Evolutionary conservation across 2,888 invertebrate species (phyloP), one percentile per base, ranked within the genome.

Genomic region (Stenolophus ochropezus): DNA sequence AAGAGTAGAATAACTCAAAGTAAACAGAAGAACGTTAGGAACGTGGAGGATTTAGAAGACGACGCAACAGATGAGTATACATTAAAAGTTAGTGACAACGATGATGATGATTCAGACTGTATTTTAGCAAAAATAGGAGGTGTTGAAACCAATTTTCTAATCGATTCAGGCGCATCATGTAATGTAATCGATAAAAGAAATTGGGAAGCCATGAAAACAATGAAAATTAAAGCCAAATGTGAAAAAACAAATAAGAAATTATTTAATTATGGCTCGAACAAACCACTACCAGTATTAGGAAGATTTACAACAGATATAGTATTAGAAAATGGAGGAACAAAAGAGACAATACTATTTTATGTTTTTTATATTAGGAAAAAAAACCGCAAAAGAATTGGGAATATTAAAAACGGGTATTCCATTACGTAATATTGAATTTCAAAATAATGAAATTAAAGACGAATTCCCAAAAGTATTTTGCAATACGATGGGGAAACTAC

Each of bases 371-470:
- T 5, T 25, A 11, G 61, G 61, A 1, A 61, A 27, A 25, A 14
- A 61, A 1, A 61, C 61, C 2, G n/a, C 25, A 14, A 61, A 23
- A 61, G 14, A 23, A 25, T n/a, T 25, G 18, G 61, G 61, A n/a
- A 61, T 61, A 16, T 61, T 27, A 23, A 61, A 61, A 61, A n/a
- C 25, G 14, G 61, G 61, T 4, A 5, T 58, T n/a, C 61, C 61
- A 61, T n/a, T 61, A 61, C 25, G 27, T 1, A 61, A 25, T 14
- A 61, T 61, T 25, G 61, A 61, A 14, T n/a, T 14, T 58, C 23
- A 23, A 58, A 21, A 1, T 3, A 4, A 8, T 2, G 5, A 58
- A 11, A 58, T 61, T 5, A 14, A 61, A 27, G 53, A 53, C 1
- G 2, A 53, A 53, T 53, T 14, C 16, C 53, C 53, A 3, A 16